Conservation (phyloP, 2,888 invertebrate species). For the Amblyjoppa proteus region DNA sequence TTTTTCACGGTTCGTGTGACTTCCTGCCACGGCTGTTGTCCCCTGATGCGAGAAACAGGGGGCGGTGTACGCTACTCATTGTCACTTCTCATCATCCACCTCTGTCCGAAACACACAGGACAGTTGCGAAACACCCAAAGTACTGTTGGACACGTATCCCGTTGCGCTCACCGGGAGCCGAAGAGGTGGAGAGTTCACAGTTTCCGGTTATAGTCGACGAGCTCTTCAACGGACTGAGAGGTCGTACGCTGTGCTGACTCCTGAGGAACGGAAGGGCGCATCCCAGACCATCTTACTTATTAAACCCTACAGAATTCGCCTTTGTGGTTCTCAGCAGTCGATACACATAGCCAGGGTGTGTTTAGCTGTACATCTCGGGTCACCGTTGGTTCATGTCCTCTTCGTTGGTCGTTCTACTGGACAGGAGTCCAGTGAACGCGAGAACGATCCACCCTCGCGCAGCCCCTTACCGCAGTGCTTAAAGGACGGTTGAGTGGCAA, state of each 20-base stretch:
- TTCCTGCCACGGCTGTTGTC: not conserved
- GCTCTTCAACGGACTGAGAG: slow-evolving; percentile 28
- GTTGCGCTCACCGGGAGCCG: slow-evolving; percentile 17
- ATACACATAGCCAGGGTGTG: slow-evolving; percentile 27
- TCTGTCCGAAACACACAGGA: not conserved
- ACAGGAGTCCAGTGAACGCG: slow-evolving; percentile 44
- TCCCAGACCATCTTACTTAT: not conserved
- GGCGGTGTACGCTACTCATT: not conserved
- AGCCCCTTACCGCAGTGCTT: slow-evolving; percentile 68
- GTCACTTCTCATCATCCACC: slow-evolving; percentile 35
- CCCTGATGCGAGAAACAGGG: slow-evolving; percentile 8
- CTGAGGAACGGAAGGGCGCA: not conserved
- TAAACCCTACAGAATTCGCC: slow-evolving; percentile 1
- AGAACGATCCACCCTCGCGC: slow-evolving; percentile 55
- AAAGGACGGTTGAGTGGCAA: slow-evolving; percentile 62
- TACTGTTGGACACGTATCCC: slow-evolving; percentile 20
- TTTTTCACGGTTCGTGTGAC: slow-evolving; percentile 34
- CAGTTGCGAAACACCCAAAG: not conserved
- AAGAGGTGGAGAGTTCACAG: slow-evolving; percentile 13
- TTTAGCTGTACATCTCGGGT: slow-evolving; percentile 22
- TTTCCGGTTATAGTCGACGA: slow-evolving; percentile 28
- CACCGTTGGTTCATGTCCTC: slow-evolving; percentile 19
- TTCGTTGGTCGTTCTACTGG: slow-evolving; percentile 50
- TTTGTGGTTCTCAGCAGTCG: not conserved
- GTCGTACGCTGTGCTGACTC: not conserved